phyloP scores from a whole-genome alignment of 2,888 invertebrate species.

The Argyresthia goedartella region DNA sequence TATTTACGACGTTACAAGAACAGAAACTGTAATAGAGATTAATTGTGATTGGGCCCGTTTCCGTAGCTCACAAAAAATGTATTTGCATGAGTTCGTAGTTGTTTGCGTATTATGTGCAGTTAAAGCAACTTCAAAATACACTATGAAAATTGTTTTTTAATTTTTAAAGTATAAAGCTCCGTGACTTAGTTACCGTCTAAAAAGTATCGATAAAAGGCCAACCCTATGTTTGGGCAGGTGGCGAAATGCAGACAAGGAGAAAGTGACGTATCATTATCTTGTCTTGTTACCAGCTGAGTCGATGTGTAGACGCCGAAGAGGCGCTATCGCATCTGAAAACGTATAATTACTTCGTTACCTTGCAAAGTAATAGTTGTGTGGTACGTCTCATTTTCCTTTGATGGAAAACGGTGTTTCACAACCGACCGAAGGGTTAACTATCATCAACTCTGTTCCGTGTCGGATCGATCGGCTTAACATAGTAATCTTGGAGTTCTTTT shows the following conservation, averaged over 20 bases:
- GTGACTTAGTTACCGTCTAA: too few species aligned
- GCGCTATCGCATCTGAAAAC: conserved; percentile 49
- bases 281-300: conserved; percentile 50
- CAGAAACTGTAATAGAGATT: background rate
- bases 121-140: too few species aligned
- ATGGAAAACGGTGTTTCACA: conserved; percentile 3
- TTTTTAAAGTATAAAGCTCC: too few species aligned
- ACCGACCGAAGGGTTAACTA: conserved; percentile 2
- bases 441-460: background rate
- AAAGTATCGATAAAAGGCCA: background rate
- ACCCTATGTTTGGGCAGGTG: conserved; percentile 61
- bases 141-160: too few species aligned
- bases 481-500: background rate
- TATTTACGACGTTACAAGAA: background rate
- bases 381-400: conserved; percentile 21
- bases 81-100: background rate
- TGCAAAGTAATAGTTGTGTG: conserved; percentile 29
- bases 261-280: conserved; percentile 60
- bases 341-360: conserved; percentile 46
- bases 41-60: background rate
- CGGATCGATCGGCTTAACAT: background rate
- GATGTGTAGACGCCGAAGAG: conserved; percentile 15
- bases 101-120: too few species aligned
- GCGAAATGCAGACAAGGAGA: conserved; percentile 64
- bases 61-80: too few species aligned